A percentile compares a stretch with the other conserved stretches of the same genome.
These are phyloP conservation scores for Octodonta nipae DNA, from an alignment of 2,888 invertebrate genomes.

Conservation along the genomic window DNA sequence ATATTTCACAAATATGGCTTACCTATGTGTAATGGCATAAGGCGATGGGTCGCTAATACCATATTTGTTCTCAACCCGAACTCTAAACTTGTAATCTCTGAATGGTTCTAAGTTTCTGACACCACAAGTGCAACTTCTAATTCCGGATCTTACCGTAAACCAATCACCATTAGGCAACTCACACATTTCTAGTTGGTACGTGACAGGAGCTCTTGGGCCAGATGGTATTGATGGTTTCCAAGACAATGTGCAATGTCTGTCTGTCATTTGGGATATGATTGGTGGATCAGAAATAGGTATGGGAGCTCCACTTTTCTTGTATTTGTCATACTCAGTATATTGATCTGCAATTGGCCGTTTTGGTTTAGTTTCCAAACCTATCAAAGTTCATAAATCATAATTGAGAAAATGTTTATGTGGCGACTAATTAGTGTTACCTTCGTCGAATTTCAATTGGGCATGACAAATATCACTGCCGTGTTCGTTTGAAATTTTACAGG, in stretches of 20 bases:
- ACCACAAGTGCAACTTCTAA: slow-evolving; percentile 80
- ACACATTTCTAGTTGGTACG: slow-evolving; percentile 89
- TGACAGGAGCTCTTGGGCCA: slow-evolving; percentile 76
- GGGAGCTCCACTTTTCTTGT: slow-evolving; percentile 70
- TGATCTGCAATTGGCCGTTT: slow-evolving; percentile 62
- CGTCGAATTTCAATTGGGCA: slow-evolving; percentile 64
- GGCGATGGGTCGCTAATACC: slow-evolving; percentile 95
- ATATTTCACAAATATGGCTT: no score
- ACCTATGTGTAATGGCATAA: slow-evolving; percentile 63
- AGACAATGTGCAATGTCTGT: slow-evolving; percentile 72
- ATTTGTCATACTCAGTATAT: slow-evolving; percentile 72
- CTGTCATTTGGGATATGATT: slow-evolving; percentile 84
- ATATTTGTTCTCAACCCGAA: slow-evolving; percentile 91
- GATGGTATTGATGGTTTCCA: slow-evolving; percentile 90
- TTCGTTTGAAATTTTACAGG: slow-evolving; percentile 68
- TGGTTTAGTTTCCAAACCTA: slow-evolving; percentile 45
- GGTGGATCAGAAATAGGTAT: slow-evolving; percentile 81
- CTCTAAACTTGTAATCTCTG: slow-evolving; percentile 87
- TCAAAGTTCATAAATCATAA: slow-evolving; percentile 6
- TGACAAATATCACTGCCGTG: slow-evolving; percentile 72
- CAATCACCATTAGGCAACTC: slow-evolving; percentile 85
- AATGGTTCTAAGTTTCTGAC: slow-evolving; percentile 81
- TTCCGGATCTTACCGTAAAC: slow-evolving; percentile 73
- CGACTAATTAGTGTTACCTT: slow-evolving; percentile 12
- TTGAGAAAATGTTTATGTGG: background rate